Conservation (phyloP, 2,888 invertebrate species). For the Taphrorychus bicolor region DNA sequence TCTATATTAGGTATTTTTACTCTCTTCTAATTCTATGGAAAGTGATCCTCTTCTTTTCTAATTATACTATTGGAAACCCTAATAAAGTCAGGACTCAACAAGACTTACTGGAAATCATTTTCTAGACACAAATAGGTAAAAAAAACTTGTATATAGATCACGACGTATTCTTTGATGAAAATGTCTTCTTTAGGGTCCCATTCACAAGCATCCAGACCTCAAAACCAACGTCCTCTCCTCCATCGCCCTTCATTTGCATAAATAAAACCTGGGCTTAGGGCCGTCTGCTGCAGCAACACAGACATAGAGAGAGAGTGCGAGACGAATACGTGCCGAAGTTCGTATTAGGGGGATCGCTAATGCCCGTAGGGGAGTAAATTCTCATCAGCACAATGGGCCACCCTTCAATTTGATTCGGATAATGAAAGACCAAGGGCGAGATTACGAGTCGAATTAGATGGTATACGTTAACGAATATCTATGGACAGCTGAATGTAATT, state of each 20-base stretch:
- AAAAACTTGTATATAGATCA: too few relatives aligned
- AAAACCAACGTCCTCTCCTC: neutral
- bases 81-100: too few relatives aligned
- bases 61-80: too few relatives aligned
- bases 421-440: constrained; percentile 30
- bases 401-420: constrained; percentile 28
- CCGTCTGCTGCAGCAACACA: constrained; percentile 29
- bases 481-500: neutral
- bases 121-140: too few relatives aligned
- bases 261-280: constrained; percentile 31
- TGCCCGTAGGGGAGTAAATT: constrained; percentile 28
- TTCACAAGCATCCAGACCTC: too few relatives aligned
- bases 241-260: constrained; percentile 20
- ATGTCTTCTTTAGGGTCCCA: too few relatives aligned
- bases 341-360: constrained; percentile 30
- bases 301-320: constrained; percentile 1
- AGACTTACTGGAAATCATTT: too few relatives aligned
- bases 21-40: too few relatives aligned
- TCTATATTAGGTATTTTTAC: too few relatives aligned
- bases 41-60: too few relatives aligned
- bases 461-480: neutral
- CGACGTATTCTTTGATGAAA: too few relatives aligned
- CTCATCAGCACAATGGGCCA: constrained; percentile 28
- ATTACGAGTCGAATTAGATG: constrained; percentile 16
- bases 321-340: constrained; percentile 25